Conservation (phyloP, 2,797 vertebrate species). For the Odontamblyopus lacepedii region DNA sequence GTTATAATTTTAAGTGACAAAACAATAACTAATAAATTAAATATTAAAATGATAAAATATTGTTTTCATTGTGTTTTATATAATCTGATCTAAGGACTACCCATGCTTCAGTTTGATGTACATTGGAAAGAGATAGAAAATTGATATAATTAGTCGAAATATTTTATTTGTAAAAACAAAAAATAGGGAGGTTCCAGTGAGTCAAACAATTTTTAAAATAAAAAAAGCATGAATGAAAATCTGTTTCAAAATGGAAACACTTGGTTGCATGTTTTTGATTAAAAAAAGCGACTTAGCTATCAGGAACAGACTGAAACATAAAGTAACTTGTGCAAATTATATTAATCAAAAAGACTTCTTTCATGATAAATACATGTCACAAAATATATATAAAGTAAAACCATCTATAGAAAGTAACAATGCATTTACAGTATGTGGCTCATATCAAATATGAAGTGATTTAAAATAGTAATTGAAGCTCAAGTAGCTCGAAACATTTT, state of each 20-base stretch:
- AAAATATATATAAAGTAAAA: not conserved
- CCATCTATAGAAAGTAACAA: not conserved
- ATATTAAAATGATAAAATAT: no score
- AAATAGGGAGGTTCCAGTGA: conserved; percentile 32
- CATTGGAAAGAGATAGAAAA: not conserved
- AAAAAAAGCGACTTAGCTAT: conserved; percentile 9
- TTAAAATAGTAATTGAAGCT: not conserved
- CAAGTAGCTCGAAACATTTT: not conserved
- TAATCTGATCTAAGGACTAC: no score
- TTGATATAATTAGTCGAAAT: conserved; percentile 21
- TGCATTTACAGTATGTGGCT: not conserved
- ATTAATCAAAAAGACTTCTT: not conserved
- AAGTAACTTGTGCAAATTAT: not conserved
- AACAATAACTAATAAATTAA: no score
- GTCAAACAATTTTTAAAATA: conserved; percentile 36
- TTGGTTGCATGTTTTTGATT: not conserved
- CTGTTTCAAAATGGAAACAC: conserved; percentile 22
- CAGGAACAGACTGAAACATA: not conserved
- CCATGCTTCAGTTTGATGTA: no score
- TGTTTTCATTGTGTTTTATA: no score
- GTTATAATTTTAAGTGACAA: no score
- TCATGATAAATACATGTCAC: not conserved
- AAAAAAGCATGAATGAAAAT: conserved; percentile 19
- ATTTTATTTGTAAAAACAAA: conserved; percentile 57
- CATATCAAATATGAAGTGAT: not conserved